Conservation (phyloP, 2,888 invertebrate species). For the Alloplasta piceator region DNA sequence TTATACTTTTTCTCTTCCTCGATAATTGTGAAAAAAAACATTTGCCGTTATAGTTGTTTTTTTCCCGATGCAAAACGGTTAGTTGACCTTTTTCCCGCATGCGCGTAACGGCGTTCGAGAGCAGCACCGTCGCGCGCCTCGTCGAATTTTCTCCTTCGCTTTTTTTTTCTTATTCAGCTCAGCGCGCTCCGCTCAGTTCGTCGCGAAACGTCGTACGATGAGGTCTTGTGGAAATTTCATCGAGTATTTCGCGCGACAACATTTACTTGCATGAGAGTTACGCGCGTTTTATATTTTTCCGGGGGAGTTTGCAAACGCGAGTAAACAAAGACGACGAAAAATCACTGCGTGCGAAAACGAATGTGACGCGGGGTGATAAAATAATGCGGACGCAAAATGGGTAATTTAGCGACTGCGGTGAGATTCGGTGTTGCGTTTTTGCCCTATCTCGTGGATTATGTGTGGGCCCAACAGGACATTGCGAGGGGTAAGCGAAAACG, state of each 20-base stretch:
- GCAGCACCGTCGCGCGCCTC: slow-evolving; percentile 8
- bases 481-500: slow-evolving; percentile 61
- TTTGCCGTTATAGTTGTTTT: too few relatives aligned
- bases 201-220: slow-evolving; percentile 67
- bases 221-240: slow-evolving; percentile 46
- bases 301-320: slow-evolving; percentile 15
- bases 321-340: not conserved
- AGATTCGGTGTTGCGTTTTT: slow-evolving; percentile 78
- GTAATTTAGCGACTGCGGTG: slow-evolving; percentile 79
- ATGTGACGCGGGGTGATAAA: slow-evolving; percentile 56
- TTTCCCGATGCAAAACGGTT: not conserved
- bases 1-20: too few relatives aligned
- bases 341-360: slow-evolving; percentile 14
- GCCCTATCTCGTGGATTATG: slow-evolving; percentile 80
- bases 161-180: slow-evolving; percentile 28
- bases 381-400: slow-evolving; percentile 75
- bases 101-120: not conserved
- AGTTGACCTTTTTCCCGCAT: slow-evolving; percentile 28
- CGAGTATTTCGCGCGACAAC: slow-evolving; percentile 20
- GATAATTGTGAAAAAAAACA: too few relatives aligned
- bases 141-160: slow-evolving; percentile 10
- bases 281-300: slow-evolving; percentile 12
- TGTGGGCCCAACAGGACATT: slow-evolving; percentile 73
- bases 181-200: slow-evolving; percentile 68
- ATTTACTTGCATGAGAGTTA: slow-evolving; percentile 18